phyloP scores from a whole-genome alignment of 2,888 invertebrate genomes.

The Beris chalybata region DNA sequence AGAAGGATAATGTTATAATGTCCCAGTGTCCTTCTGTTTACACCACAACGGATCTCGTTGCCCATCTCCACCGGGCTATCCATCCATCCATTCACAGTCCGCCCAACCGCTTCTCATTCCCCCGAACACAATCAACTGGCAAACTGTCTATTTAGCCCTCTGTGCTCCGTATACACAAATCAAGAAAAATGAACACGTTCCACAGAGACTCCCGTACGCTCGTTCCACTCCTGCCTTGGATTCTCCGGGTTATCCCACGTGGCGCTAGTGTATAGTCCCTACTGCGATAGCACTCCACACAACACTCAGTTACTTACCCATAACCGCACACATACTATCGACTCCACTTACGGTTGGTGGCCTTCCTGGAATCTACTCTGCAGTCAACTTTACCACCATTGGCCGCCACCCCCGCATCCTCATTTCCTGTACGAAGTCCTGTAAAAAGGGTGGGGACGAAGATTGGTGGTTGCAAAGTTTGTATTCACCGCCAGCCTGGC shows the following conservation, averaged over 20 bases:
- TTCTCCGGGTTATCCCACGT: slow-evolving; percentile 4
- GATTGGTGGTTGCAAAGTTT: slow-evolving; percentile 28
- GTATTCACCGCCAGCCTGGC: slow-evolving; percentile 31
- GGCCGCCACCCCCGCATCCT: background rate
- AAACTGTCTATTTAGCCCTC: background rate
- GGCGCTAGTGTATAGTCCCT: slow-evolving; percentile 14
- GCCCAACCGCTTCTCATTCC: slow-evolving; percentile 33
- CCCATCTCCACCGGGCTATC: slow-evolving; percentile 10
- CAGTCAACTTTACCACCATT: background rate
- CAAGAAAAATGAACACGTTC: slow-evolving; percentile 38
- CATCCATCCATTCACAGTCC: slow-evolving; percentile 31
- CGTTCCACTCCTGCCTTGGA: slow-evolving; percentile 3
- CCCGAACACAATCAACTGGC: slow-evolving; percentile 18
- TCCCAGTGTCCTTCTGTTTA: slow-evolving; percentile 48
- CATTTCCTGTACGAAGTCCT: background rate
- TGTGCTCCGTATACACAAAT: slow-evolving; percentile 27
- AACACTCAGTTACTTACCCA: slow-evolving; percentile 16
- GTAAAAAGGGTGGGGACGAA: slow-evolving; percentile 14
- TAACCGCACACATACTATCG: slow-evolving; percentile 5
- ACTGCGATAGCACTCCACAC: slow-evolving; percentile 33
- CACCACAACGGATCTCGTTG: slow-evolving; percentile 29
- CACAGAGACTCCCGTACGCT: slow-evolving; percentile 25
- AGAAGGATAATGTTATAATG: slow-evolving; percentile 56
- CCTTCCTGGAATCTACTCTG: slow-evolving; percentile 5
- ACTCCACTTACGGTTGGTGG: slow-evolving; percentile 3